Conservation (phyloP, 2,113 vertebrate genomes). For the Elanoides forficatus region DNA sequence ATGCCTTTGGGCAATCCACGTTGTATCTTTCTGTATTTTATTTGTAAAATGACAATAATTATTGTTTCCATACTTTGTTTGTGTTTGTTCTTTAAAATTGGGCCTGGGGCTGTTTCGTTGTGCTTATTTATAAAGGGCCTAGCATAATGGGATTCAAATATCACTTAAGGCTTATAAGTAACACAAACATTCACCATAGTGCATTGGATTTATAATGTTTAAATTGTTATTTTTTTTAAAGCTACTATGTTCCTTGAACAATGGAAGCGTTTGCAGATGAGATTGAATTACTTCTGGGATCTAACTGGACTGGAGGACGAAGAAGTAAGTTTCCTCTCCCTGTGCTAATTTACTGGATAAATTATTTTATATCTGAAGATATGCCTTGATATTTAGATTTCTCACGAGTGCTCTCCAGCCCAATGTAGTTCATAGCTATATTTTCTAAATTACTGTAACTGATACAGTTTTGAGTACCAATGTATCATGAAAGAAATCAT, state of each 20-base stretch:
- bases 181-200: neutral
- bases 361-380: neutral
- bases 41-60: neutral
- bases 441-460: neutral
- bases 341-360: neutral
- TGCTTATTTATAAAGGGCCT: neutral
- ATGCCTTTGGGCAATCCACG: neutral
- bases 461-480: neutral
- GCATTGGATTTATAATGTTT: neutral
- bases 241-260: slow-evolving; percentile 96
- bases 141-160: neutral
- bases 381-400: neutral
- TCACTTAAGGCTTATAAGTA: neutral
- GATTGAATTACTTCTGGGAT: slow-evolving; percentile 92
- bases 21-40: neutral
- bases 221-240: slow-evolving; percentile 47
- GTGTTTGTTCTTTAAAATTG: neutral
- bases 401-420: neutral
- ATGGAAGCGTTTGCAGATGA: slow-evolving; percentile 95
- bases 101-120: neutral
- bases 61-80: neutral
- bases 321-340: slow-evolving; percentile 79
- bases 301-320: slow-evolving; percentile 92
- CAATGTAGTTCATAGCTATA: neutral
- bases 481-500: neutral